Evolutionary conservation across 2,888 invertebrate species (phyloP).

Genomic region (Lepas anatifera): DNA sequence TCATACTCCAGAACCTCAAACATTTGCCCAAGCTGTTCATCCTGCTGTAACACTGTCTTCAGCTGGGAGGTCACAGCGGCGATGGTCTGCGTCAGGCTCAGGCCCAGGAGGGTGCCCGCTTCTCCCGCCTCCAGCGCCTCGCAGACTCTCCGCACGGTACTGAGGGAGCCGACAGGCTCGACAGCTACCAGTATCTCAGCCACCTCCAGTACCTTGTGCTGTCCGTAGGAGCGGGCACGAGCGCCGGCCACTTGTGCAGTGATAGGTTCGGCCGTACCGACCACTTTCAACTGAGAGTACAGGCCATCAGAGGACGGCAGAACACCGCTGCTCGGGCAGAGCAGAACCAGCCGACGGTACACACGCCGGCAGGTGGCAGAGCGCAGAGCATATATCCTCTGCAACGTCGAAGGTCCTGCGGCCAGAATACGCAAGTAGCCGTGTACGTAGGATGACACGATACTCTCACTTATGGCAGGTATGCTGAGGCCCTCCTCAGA

Average conservation of each 20-base stretch:
- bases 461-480: too few species aligned
- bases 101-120: too few species aligned
- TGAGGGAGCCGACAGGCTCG: background rate
- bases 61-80: too few species aligned
- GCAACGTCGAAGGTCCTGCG: background rate
- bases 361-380: too few species aligned
- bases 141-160: background rate
- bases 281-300: background rate
- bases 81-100: too few species aligned
- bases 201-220: background rate
- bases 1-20: too few species aligned
- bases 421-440: background rate
- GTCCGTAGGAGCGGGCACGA: background rate
- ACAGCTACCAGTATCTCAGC: background rate
- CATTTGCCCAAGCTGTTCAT: too few species aligned
- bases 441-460: background rate
- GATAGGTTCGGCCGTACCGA: background rate
- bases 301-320: background rate
- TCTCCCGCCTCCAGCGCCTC: background rate
- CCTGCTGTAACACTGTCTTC: too few species aligned
- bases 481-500: too few species aligned
- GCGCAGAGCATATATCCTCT: too few species aligned
- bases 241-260: background rate
- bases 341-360: background rate
- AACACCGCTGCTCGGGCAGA: background rate